Base-by-base conservation (phyloP, 2,113 vertebrate species). In the Procavia capensis region DNA sequence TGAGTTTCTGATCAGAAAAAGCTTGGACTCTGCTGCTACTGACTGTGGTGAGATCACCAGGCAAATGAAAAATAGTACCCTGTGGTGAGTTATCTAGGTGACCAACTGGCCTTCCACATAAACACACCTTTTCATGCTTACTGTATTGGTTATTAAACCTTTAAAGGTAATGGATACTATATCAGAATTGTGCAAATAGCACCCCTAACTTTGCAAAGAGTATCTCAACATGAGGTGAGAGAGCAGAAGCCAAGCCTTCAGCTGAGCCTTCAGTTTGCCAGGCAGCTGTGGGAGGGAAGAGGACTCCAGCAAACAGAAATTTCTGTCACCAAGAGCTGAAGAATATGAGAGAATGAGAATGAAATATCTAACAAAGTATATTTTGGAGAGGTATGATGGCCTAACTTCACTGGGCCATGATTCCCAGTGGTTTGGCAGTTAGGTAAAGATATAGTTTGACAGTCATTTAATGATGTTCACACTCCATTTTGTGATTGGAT, bases 1-100 rank as follows among this genome's bases (percentile, higher is more conserved):
- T 85, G n/a, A 13, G 9, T 57, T 74, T 91, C 95, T 93, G 19
- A 93, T 81, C 47, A 68, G 25, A 90, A 9, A 64, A n/a, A 45
- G 39, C 59, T 54, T 54, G 85, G n/a, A n/a, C 27, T 54, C 43
- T n/a, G 16, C 43, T 31, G 20, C 74, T 43, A 75, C 54, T 39
- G 6, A 85, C 34, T 76, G 3, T 61, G n/a, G 34, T 45, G 50
- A 85, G 57, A 31, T 86, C 75, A 79, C 17, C 45, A 81, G 29
- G 31, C 50, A 78, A 85, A 88, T 22, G 91, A 93, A 64, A 92
- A 83, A 84, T 39, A 45, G 2, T 6, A 78, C 9, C 41, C 47
- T 39, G 36, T 59, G 47, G 13, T 68, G 74, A 39, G 54, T 75
- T 89, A 19, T 82, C 43, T 66, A 39, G 8, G 17, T 59, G 10